Conservation (phyloP, 53 echinoderm and acorn worm genomes). For the Echinarachnius parma region DNA sequence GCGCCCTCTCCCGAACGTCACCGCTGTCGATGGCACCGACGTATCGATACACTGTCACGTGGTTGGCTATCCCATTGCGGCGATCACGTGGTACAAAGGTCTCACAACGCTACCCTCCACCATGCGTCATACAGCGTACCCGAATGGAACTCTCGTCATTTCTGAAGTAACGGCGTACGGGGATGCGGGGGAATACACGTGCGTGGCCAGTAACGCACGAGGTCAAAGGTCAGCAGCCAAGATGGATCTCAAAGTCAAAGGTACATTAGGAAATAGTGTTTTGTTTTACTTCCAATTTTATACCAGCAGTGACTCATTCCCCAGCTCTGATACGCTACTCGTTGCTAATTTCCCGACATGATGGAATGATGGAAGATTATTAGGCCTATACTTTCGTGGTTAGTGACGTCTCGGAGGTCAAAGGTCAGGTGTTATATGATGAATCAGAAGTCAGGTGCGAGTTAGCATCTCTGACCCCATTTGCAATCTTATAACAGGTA, state of each 20-base stretch:
- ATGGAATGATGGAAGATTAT: too few species aligned
- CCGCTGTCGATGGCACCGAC: slow-evolving; percentile 74
- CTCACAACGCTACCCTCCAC: slow-evolving; percentile 59
- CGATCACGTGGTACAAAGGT: slow-evolving; percentile 81
- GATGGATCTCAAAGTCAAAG: slow-evolving; percentile 69
- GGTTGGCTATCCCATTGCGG: slow-evolving; percentile 84
- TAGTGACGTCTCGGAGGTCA: too few species aligned
- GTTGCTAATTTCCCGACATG: too few species aligned
- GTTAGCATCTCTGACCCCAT: too few species aligned
- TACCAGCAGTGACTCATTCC: too few species aligned
- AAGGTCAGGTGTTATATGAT: too few species aligned
- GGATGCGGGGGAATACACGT: slow-evolving; percentile 81
- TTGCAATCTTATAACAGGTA: too few species aligned
- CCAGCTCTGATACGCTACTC: too few species aligned
- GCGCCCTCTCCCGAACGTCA: slow-evolving; percentile 76
- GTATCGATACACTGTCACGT: slow-evolving; percentile 74
- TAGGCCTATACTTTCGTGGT: too few species aligned
- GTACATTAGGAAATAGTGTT: too few species aligned
- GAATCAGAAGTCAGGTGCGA: too few species aligned
- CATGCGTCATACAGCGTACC: slow-evolving; percentile 65
- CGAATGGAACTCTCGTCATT: slow-evolving; percentile 80
- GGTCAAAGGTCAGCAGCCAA: slow-evolving; percentile 35
- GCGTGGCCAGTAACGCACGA: slow-evolving; percentile 65
- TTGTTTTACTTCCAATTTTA: too few species aligned
- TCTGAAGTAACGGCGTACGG: slow-evolving; percentile 56